phyloP scores from a whole-genome alignment of 1,140 invertebrate species.

The Streblospio benedicti region DNA sequence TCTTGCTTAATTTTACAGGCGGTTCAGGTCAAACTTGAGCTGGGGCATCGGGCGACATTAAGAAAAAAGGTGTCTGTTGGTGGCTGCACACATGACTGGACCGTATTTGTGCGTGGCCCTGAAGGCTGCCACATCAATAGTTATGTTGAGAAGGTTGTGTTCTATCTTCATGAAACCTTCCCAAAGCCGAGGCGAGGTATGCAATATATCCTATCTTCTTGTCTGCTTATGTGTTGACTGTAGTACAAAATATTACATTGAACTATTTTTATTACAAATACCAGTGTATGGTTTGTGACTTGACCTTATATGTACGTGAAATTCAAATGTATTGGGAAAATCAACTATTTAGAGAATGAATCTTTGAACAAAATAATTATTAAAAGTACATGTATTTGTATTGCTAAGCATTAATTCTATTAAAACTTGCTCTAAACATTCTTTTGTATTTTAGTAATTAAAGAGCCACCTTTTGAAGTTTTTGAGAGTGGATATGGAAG shows the following conservation, averaged over 20 bases:
- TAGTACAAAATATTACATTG: neutral
- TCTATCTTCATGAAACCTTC: conserved; percentile 84
- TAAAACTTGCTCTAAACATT: no score
- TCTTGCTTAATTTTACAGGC: conserved; percentile 29
- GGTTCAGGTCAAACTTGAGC: conserved; percentile 78
- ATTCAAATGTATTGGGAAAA: no score
- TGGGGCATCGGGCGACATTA: conserved; percentile 77
- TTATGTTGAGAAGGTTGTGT: conserved; percentile 91
- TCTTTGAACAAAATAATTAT: no score
- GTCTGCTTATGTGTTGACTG: neutral
- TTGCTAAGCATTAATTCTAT: no score
- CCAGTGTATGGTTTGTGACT: no score
- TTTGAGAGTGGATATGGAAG: conserved; percentile 91
- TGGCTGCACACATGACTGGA: conserved; percentile 95
- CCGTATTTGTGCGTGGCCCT: conserved; percentile 82
- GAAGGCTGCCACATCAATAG: conserved; percentile 71
- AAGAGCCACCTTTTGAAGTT: conserved; percentile 82
- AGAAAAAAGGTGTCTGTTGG: conserved; percentile 68
- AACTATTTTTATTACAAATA: no score
- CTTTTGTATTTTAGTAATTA: conserved; percentile 45
- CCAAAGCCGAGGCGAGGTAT: conserved; percentile 68
- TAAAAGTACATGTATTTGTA: no score
- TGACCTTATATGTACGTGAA: no score
- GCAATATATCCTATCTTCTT: neutral
- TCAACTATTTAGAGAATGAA: no score